Evolutionary conservation across 2,113 vertebrate species (phyloP).

Genomic region (Hiodon alosoides): DNA sequence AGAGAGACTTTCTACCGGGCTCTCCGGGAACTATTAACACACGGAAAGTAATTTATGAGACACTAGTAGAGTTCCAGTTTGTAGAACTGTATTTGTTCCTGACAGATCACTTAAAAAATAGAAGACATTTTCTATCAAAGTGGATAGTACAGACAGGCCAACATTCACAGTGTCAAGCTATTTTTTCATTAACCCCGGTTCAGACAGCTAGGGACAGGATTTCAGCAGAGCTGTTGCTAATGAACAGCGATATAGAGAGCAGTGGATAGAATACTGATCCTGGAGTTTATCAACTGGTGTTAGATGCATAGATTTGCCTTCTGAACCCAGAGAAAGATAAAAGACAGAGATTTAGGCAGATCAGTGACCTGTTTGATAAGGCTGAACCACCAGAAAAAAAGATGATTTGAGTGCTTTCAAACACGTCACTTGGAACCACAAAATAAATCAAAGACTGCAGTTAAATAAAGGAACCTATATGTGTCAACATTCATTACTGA

Average conservation of each 20-base stretch:
- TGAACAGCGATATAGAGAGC: constrained; percentile 1
- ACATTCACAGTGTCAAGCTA: neutral
- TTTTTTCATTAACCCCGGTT: neutral
- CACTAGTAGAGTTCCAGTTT: no score
- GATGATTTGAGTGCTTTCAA: neutral
- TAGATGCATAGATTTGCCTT: neutral
- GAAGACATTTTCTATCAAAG: no score
- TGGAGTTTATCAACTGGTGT: neutral
- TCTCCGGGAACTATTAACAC: no score
- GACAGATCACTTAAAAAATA: no score
- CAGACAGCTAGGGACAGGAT: neutral
- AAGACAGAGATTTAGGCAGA: neutral
- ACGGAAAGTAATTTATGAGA: no score
- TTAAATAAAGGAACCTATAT: neutral
- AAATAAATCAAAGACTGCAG: neutral
- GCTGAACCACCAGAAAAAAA: neutral
- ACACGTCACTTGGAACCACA: neutral
- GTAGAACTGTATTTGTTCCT: no score
- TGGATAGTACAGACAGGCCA: no score
- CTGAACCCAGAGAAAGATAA: neutral
- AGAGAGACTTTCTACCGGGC: neutral
- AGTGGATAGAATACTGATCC: constrained; percentile 1
- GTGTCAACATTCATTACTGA: no score
- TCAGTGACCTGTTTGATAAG: neutral
- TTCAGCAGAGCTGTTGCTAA: neutral